Percentiles rank a stretch among this genome's conserved stretches.
Evolutionary conservation across 2,113 vertebrate species (phyloP).

Genomic region (Eleginops maclovinus): DNA sequence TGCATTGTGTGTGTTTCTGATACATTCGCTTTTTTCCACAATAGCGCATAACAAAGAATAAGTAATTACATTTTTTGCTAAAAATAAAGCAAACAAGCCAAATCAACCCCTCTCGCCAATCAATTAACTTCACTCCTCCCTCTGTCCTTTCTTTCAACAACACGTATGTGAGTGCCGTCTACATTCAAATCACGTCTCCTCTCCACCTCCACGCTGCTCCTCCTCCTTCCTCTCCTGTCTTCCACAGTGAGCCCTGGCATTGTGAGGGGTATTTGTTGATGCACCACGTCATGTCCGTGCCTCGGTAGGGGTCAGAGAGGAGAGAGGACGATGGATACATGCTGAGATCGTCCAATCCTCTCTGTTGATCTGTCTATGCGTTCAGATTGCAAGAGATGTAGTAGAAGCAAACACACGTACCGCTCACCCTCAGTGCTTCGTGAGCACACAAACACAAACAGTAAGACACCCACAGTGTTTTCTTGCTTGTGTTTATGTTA

Average conservation of each 20-base stretch:
- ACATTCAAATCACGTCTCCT: constrained; percentile 70
- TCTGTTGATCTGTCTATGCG: constrained; percentile 49
- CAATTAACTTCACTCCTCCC: constrained; percentile 59
- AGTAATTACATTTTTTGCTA: constrained; percentile 51
- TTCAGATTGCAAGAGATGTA: constrained; percentile 49
- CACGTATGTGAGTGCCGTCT: constrained; percentile 14
- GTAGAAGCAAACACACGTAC: constrained; percentile 29
- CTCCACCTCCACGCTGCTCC: constrained; percentile 51
- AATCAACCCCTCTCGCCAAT: constrained; percentile 27
- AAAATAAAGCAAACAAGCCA: constrained; percentile 53
- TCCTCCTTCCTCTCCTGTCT: constrained; percentile 58
- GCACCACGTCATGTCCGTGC: constrained; percentile 42
- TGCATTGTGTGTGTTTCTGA: constrained; percentile 6
- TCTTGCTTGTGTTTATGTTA: neutral
- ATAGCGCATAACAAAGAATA: constrained; percentile 31
- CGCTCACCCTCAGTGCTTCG: constrained; percentile 1
- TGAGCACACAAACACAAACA: constrained; percentile 8
- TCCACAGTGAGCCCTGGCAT: constrained; percentile 43
- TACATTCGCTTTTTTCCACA: constrained; percentile 23
- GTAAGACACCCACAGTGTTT: constrained; percentile 25
- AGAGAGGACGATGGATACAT: constrained; percentile 45
- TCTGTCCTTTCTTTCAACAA: constrained; percentile 39
- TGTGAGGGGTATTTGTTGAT: constrained; percentile 61
- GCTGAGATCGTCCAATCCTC: constrained; percentile 64
- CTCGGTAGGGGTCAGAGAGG: constrained; percentile 62